Evolutionary conservation across 1,140 invertebrate species (phyloP).

Genomic region (Latrodectus geometricus): DNA sequence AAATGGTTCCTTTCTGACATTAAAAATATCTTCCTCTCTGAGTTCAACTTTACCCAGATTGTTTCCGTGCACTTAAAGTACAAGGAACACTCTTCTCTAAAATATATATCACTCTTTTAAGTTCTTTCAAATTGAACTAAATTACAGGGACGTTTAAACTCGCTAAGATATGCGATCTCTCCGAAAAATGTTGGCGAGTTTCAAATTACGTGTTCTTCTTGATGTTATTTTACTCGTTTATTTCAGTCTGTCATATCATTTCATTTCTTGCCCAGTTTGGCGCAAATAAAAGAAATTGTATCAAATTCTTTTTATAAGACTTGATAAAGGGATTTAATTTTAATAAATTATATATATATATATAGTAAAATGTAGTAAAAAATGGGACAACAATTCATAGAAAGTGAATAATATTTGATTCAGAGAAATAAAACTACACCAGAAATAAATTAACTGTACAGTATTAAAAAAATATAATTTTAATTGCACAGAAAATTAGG

Average conservation of each 20-base stretch:
- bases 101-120: conserved; percentile 44
- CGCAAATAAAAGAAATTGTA: neutral
- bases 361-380: neutral
- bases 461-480: too few relatives aligned
- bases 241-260: neutral
- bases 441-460: too few relatives aligned
- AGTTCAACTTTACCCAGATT: neutral
- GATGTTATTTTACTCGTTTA: neutral
- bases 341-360: neutral
- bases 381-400: neutral
- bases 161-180: conserved; percentile 37
- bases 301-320: too few relatives aligned
- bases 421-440: too few relatives aligned
- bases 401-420: too few relatives aligned
- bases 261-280: neutral
- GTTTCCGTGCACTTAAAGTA: conserved; percentile 3
- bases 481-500: too few relatives aligned
- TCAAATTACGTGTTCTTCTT: conserved; percentile 39
- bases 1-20: too few relatives aligned
- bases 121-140: conserved; percentile 27
- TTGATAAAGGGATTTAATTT: too few relatives aligned
- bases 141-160: conserved; percentile 32
- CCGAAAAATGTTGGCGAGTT: conserved; percentile 27
- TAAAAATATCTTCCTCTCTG: too few relatives aligned
- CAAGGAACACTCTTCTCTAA: neutral